These are phyloP conservation scores for Parazoanthus darwini DNA, from an alignment of 92 coral and sea anemone species.

Conservation along the genomic window DNA sequence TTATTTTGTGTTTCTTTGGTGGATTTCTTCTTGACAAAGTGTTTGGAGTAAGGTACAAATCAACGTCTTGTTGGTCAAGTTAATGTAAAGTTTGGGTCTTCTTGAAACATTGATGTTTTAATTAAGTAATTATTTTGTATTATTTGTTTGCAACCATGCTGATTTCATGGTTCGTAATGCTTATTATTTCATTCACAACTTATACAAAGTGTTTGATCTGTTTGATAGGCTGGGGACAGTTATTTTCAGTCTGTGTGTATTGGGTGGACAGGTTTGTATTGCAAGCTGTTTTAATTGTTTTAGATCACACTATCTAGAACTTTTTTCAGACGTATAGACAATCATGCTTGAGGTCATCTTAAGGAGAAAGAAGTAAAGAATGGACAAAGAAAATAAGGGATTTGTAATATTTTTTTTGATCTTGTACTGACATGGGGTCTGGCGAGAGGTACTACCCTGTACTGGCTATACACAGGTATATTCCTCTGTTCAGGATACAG, in stretches of 20 bases:
- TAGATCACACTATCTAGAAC: background rate
- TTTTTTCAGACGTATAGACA: background rate
- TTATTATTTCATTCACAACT: background rate
- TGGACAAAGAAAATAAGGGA: too few relatives aligned
- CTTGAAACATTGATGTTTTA: background rate
- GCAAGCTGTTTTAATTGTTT: background rate
- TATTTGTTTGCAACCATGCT: background rate
- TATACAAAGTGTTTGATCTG: background rate
- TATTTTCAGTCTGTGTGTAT: constrained; percentile 85
- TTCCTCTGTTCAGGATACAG: too few relatives aligned
- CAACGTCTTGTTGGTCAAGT: too few relatives aligned
- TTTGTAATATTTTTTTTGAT: too few relatives aligned
- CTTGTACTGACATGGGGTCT: too few relatives aligned
- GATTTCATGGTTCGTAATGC: too few relatives aligned
- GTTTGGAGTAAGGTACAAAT: constrained; percentile 85
- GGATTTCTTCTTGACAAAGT: constrained; percentile 93
- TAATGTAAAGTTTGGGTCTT: background rate
- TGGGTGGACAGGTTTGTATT: constrained; percentile 82
- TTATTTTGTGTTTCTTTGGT: constrained; percentile 90
- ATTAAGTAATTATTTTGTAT: too few relatives aligned
- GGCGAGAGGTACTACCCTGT: too few relatives aligned
- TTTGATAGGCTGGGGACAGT: constrained; percentile 82
- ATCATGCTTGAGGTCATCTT: background rate
- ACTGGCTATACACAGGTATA: too few relatives aligned
- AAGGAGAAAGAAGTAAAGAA: too few relatives aligned